Base-by-base conservation (phyloP, 2,797 vertebrate genomes). In the Clarias platycephalus region DNA sequence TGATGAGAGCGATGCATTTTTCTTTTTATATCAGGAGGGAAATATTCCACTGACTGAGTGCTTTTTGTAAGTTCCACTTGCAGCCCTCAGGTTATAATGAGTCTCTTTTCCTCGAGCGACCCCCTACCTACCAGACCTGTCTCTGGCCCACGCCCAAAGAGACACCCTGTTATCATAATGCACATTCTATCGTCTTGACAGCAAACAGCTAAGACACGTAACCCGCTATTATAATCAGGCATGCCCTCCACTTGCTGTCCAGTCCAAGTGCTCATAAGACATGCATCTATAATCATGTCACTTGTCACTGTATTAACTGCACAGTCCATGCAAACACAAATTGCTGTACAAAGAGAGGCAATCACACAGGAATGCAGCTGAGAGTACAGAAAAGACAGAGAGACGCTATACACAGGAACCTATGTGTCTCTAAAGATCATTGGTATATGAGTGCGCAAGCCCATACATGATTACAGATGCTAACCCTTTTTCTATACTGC, bases 171-270 rank as follows among this genome's bases (percentile, higher is more conserved):
- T 83, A 83, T 75, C 85, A 75, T 70, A 75, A 53, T 31, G 28
- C 80, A 64, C 31, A 20, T 57, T 80, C 81, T 77, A 78, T 82
- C 60, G 66, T 81, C 85, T 87, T 85, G 70, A 87, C 86, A 83
- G 83, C 86, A 89, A 88, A 88, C 89, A 86, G 83, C 63, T 49
- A 60, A 70, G 78, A 66, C 84, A 77, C 81, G 60, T 85, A 87
- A 84, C 89, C 86, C 80, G 84, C 84, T 84, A 89, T 91, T 91
- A 89, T 88, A 91, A 93, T 91, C 91, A 92, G 86, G 63, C 34
- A 55, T 87, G 81, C 87, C 87, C 85, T 88, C 86, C 28, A 88
- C 57, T 89, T 88, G 87, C 85, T 79, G 81, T 82, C 86, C 80
- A 87, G 88, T 89, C 78, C 68, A 83, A 85, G 85, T 86, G 84